Evolutionary conservation across 2,888 invertebrate genomes (phyloP), one percentile per base, ranked within the genome.

Genomic region (Ectemnius lituratus): DNA sequence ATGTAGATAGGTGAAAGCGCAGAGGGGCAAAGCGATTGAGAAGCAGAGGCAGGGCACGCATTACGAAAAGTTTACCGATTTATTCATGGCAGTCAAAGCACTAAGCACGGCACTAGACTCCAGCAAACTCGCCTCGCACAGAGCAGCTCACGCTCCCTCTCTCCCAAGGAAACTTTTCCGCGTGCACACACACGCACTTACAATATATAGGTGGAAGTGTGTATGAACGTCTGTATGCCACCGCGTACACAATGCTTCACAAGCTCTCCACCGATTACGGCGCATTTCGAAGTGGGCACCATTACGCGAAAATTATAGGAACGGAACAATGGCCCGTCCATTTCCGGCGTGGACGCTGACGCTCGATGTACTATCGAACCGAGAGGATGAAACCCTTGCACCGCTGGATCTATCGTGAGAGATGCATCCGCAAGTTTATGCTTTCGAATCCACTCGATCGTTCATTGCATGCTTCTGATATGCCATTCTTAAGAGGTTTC

Each of bases 311-410:
- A 69, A 73, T 73, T 73, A 73, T 69, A 73, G 64, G 63, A 73
- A 69, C 63, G 73, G 73, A 73, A 73, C 73, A 73, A 73, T 73
- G 69, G 73, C 20, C 69, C 47, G 57, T 59, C 64, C 69, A 61
- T 73, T 73, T 57, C 69, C 69, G 56, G 37, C 62, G 58, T 59
- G 37, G 37, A 37, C 57, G 57, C 60, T 59, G 37, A 52, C 57
- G 16, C 46, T 52, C 73, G 57, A 63, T 57, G 64, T 60, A 69
- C 52, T 16, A 52, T 52, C 16, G 52, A 52, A 52, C 52, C 52
- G 37, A 37, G 37, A 37, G 37, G 37, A 37, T 37, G 37, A 37
- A 37, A 37, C 37, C 37, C 37, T 8, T 37, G 37, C 6, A 11
- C 37, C 8, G 37, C 37, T 11, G 1, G 0, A 37, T 37, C 37